phyloP scores from a whole-genome alignment of 2,113 vertebrate genomes.

The Equus przewalskii region DNA sequence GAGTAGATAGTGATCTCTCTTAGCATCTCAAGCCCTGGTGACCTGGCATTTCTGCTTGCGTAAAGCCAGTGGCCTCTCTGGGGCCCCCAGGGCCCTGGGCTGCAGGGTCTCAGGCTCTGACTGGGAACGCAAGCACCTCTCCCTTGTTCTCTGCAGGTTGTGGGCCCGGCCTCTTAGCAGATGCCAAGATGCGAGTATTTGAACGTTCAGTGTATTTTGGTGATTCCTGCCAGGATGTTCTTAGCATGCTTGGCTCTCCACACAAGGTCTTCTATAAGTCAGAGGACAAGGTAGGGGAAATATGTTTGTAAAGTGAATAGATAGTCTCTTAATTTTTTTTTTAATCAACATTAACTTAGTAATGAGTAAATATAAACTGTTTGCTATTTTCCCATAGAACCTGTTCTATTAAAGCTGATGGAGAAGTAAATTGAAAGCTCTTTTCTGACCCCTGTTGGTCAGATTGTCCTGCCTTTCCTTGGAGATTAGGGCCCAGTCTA shows the following conservation, averaged over 20 bases:
- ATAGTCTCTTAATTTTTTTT: neutral
- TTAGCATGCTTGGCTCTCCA: constrained; percentile 96
- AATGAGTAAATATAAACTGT: neutral
- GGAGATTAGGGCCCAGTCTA: neutral
- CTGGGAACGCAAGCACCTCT: constrained; percentile 1
- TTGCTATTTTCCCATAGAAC: constrained; percentile 18
- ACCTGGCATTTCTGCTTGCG: neutral
- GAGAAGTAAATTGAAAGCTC: constrained; percentile 49
- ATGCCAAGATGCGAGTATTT: constrained; percentile 95
- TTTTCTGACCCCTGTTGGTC: neutral
- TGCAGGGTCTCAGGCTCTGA: neutral
- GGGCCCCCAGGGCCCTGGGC: neutral
- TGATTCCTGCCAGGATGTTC: constrained; percentile 98
- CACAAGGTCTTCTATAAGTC: constrained; percentile 99
- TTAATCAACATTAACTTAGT: neutral
- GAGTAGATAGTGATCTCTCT: neutral
- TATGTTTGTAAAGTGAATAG: neutral
- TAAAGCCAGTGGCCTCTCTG: neutral
- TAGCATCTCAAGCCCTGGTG: neutral
- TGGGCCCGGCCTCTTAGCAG: constrained; percentile 93
- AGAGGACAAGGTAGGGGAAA: constrained; percentile 95
- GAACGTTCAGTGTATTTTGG: constrained; percentile 97
- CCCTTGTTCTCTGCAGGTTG: constrained; percentile 88
- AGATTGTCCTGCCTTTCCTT: constrained; percentile 6
- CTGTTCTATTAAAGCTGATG: constrained; percentile 43